Evolutionary conservation across 1,140 invertebrate species (phyloP), one percentile per base, ranked within the genome.

Genomic region (Mycetomoellerius zeteki): DNA sequence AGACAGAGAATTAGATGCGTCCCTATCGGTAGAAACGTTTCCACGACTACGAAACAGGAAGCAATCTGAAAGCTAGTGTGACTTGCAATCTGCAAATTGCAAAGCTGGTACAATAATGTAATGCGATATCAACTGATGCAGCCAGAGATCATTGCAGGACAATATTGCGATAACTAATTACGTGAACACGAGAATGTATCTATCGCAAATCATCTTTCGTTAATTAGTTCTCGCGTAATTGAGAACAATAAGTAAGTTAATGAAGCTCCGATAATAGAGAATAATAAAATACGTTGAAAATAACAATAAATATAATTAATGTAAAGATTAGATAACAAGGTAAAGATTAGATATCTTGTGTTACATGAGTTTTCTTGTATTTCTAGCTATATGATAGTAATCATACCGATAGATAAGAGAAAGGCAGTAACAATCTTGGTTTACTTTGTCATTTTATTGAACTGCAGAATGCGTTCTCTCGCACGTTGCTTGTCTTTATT

Each of bases 31-130:
- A n/a, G 56, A 56, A 75, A 30, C 19, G 80, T 84, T 84, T 60
- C 54, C 37, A 21, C 24, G 24, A 47, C 6, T 54, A 10, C 80
- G 69, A 54, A 60, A 50, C 54, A 58, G 33, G 52, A 82, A 60
- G 24, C 69, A 47, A 33, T 50, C 80, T 62, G 54, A 84, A 75
- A 84, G 37, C 80, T 50, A 27, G 27, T 30, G 80, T 84, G 80
- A 84, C 80, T 84, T 84, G 80, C 80, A 84, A 60, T 84, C 54
- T 84, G 80, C 43, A 84, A 84, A 73, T 75, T 75, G 69, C 43
- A 19, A 84, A 62, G 24, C 62, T 33, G 14, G 1, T 14, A n/a
- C 60, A 24, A 24, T 47, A 33, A 73, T 73, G 80, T 60, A 58
- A 33, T 27, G 50, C 64, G 43, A 47, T 33, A 27, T 2, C 50